Base-by-base conservation (phyloP, 2,888 invertebrate genomes). In the Netelia virgata region DNA sequence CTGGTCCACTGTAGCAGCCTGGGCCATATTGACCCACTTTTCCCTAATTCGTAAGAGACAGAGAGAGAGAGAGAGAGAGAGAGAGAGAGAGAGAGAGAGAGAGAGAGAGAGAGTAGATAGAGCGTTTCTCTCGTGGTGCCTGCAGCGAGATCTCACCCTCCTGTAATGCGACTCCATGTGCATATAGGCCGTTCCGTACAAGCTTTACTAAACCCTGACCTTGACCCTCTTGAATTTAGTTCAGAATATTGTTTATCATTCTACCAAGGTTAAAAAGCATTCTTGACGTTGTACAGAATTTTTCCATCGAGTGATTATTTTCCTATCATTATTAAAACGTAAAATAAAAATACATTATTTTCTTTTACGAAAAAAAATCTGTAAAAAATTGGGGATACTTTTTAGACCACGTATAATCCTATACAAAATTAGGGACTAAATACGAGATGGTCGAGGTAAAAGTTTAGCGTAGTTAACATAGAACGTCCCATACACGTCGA, bases 111-210 rank as follows among this genome's bases (percentile, higher is more conserved):
- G 23, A 28, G 14, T 36, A 23, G 23, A 61, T 47, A 74, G 61
- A 66, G 28, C 68, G 36, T 53, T 72, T 23, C 66, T 61, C 77
- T 55, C 53, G 36, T 68, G 53, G 43, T 41, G 59, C 77, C 77
- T 68, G 72, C 41, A 57, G 53, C 50, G 70, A 66, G 82, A 14
- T 20, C 63, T 73, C 73, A 81, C 81, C 84, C 81, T 84, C 84
- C 76, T 43, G 68, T 76, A 72, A 73, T 77, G 77, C 81, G 57
- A 16, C 57, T 18, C 14, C 61, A 61, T 55, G 18, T 43, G n/a
- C 11, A 63, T 36, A 53, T 36, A 5, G 20, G 11, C 14, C 16
- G 9, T 28, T 36, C 9, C 18, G n/a, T 53, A 1, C 10, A 10
- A 16, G 53, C 61, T 18, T 8, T 20, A 53, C 11, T 1, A 50